Evolutionary conservation across 2,797 vertebrate genomes (phyloP).

Genomic region (Hapalemur alaotrensis): DNA sequence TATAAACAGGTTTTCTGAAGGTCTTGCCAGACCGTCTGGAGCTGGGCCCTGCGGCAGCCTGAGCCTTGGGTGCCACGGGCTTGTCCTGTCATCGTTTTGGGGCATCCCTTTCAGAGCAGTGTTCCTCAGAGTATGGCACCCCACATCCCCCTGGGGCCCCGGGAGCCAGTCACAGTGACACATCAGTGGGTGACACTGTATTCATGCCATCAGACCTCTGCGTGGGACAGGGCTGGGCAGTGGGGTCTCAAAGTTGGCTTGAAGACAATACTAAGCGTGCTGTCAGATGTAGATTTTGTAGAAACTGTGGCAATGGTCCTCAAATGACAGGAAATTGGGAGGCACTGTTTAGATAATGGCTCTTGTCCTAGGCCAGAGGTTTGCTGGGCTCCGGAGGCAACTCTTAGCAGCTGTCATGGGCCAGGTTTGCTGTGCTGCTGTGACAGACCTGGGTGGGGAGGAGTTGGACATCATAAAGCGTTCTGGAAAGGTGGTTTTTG

Average conservation of each 20-base stretch:
- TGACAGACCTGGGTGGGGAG: not conserved
- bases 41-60: no score
- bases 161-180: not conserved
- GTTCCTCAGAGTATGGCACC: not conserved
- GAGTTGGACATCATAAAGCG: no score
- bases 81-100: not conserved
- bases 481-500: not conserved
- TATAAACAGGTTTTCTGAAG: not conserved
- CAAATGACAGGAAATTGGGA: not conserved
- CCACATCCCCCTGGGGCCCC: not conserved
- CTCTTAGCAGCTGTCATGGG: not conserved
- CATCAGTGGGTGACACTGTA: not conserved
- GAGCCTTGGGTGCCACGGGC: accelerated
- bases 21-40: not conserved
- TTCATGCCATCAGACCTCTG: not conserved
- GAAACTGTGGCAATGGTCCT: not conserved
- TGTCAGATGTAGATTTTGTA: not conserved
- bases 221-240: not conserved
- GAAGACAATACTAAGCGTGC: not conserved
- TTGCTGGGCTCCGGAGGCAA: not conserved
- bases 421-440: not conserved
- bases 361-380: not conserved
- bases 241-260: not conserved
- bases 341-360: no score
- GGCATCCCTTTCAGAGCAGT: not conserved